These are phyloP conservation scores for Drosophila longiperda DNA, from an alignment of 2,888 invertebrate genomes.

Conservation along the genomic window DNA sequence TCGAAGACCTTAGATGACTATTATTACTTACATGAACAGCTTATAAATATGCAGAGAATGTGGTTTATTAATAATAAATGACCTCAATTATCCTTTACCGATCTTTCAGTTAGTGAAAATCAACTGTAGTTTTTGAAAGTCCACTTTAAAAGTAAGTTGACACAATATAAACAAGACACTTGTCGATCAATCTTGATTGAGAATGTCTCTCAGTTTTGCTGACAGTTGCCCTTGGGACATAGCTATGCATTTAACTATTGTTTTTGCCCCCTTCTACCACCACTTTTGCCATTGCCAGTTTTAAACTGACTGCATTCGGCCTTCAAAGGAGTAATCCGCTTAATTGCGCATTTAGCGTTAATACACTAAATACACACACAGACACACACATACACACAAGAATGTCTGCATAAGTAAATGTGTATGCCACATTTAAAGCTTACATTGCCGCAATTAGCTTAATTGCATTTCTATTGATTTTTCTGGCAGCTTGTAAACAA, in stretches of 20 bases:
- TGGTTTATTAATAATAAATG: neutral
- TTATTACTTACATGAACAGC: neutral
- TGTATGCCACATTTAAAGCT: constrained; percentile 46
- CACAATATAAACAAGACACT: constrained; percentile 3
- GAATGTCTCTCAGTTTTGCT: constrained; percentile 11
- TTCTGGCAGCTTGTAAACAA: constrained; percentile 12
- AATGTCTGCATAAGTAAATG: neutral
- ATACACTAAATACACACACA: constrained; percentile 31
- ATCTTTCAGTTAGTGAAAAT: neutral
- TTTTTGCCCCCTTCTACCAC: constrained; percentile 19
- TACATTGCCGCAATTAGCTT: constrained; percentile 64
- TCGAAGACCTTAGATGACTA: neutral
- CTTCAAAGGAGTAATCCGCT: constrained; percentile 65
- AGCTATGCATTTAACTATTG: constrained; percentile 34
- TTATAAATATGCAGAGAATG: neutral
- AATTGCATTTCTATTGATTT: constrained; percentile 75
- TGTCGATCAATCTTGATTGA: neutral
- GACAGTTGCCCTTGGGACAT: constrained; percentile 9
- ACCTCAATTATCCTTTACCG: neutral
- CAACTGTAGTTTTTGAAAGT: neutral
- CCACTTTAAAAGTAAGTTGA: neutral
- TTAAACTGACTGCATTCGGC: constrained; percentile 30
- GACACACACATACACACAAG: neutral
- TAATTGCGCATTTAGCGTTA: constrained; percentile 77
- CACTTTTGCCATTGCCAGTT: constrained; percentile 1